phyloP scores from a whole-genome alignment of 2,113 vertebrate species.

The Cnemophilus loriae region DNA sequence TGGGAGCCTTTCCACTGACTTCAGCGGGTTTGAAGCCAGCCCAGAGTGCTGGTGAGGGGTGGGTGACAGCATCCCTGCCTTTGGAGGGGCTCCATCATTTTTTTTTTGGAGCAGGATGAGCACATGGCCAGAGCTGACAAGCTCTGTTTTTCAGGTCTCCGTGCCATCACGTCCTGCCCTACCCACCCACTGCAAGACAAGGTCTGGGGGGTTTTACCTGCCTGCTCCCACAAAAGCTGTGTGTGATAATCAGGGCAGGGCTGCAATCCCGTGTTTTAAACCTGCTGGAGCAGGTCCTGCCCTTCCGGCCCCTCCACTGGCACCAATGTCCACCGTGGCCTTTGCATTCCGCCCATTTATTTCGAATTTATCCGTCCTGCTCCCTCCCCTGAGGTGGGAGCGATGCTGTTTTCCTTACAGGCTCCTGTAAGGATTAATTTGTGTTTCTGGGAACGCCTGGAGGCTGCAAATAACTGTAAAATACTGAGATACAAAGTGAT shows the following conservation, averaged over 20 bases:
- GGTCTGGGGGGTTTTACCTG: not conserved
- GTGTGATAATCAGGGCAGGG: not conserved
- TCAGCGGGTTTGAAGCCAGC: not conserved
- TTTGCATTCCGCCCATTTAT: not conserved
- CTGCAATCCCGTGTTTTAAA: not conserved
- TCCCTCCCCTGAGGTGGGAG: not conserved
- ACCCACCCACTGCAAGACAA: not conserved
- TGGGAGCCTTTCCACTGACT: not conserved
- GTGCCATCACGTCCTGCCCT: not conserved
- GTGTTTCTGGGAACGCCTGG: not conserved
- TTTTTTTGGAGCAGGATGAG: not conserved
- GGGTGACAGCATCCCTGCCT: not conserved
- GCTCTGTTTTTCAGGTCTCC: not conserved
- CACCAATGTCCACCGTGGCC: not conserved
- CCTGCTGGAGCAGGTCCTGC: not conserved
- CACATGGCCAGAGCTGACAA: not conserved
- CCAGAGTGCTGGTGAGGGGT: not conserved
- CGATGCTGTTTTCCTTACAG: not conserved
- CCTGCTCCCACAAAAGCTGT: not conserved
- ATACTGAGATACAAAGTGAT: accelerated
- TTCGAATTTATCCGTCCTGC: not conserved
- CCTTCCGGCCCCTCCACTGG: not conserved
- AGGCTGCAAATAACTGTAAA: not conserved
- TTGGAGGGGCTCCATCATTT: not conserved
- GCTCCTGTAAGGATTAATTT: not conserved